A percentile compares a stretch with the other conserved stretches of the same genome.
These are phyloP conservation scores for Gephyroberyx darwinii DNA, from an alignment of 2,797 vertebrate species.

Conservation along the genomic window DNA sequence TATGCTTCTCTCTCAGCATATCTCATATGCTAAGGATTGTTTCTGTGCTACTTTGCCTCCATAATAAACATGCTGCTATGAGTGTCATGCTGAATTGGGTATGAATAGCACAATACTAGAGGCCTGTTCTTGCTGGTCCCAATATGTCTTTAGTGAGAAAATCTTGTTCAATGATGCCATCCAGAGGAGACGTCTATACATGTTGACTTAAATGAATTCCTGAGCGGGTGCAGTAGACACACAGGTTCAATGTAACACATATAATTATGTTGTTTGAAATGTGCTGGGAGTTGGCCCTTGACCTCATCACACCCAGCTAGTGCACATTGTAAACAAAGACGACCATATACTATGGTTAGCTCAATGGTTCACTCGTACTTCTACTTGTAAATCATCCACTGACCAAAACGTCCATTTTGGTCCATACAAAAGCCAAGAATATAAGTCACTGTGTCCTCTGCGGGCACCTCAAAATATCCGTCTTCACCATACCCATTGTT, in stretches of 20 bases:
- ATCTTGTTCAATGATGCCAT: constrained; percentile 3
- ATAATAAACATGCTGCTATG: constrained; percentile 1
- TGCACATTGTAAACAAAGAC: constrained; percentile 49
- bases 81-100: neutral
- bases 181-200: constrained; percentile 22
- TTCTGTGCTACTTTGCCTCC: too few species aligned
- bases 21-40: too few species aligned
- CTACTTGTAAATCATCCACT: constrained; percentile 43
- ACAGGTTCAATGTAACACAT: constrained; percentile 24
- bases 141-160: neutral
- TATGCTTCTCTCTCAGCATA: neutral
- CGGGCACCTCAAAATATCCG: constrained; percentile 42
- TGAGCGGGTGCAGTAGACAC: neutral
- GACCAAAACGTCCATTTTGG: constrained; percentile 49
- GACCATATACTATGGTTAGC: constrained; percentile 29
- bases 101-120: too few species aligned
- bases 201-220: constrained; percentile 15
- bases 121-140: neutral
- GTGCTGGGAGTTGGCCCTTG: constrained; percentile 36
- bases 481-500: constrained; percentile 41
- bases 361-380: constrained; percentile 36
- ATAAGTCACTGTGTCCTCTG: constrained; percentile 32
- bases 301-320: constrained; percentile 40
- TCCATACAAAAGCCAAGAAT: constrained; percentile 19
- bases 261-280: constrained; percentile 41